Percentiles rank a stretch among this genome's conserved stretches.
Conservation (phyloP, 2,888 invertebrate genomes). For the Noctua janthe region DNA sequence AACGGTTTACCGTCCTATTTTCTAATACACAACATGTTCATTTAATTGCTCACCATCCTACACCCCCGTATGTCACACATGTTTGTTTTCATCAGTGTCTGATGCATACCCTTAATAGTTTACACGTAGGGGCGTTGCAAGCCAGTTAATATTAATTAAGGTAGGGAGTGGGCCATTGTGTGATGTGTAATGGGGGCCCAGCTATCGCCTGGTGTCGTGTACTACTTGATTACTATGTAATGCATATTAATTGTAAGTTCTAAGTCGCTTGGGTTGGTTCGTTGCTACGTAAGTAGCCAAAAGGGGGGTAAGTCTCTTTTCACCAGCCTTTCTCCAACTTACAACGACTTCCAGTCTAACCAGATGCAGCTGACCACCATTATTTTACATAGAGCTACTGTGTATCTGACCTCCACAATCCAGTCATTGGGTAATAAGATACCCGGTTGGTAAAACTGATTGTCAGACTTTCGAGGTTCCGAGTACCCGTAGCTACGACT, state of each 20-base stretch:
- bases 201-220: constrained; percentile 83
- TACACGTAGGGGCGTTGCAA: constrained; percentile 82
- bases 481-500: neutral
- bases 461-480: neutral
- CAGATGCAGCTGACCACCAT: neutral
- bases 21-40: constrained; percentile 19
- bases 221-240: constrained; percentile 67
- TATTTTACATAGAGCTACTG: neutral
- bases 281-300: neutral
- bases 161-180: constrained; percentile 70
- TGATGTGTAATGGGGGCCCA: constrained; percentile 67
- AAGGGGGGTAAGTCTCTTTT: neutral
- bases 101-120: constrained; percentile 83
- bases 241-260: constrained; percentile 66
- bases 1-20: neutral
- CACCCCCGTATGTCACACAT: constrained; percentile 71
- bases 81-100: constrained; percentile 86
- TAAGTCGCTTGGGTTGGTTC: constrained; percentile 44
- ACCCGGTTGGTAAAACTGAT: neutral
- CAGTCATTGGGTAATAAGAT: neutral
- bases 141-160: constrained; percentile 79
- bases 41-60: constrained; percentile 40
- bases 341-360: neutral
- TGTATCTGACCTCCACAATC: neutral
- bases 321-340: neutral